A percentile compares a stretch with the other conserved stretches of the same genome.
Conservation (phyloP, 2,888 invertebrate species). For the Actias luna region DNA sequence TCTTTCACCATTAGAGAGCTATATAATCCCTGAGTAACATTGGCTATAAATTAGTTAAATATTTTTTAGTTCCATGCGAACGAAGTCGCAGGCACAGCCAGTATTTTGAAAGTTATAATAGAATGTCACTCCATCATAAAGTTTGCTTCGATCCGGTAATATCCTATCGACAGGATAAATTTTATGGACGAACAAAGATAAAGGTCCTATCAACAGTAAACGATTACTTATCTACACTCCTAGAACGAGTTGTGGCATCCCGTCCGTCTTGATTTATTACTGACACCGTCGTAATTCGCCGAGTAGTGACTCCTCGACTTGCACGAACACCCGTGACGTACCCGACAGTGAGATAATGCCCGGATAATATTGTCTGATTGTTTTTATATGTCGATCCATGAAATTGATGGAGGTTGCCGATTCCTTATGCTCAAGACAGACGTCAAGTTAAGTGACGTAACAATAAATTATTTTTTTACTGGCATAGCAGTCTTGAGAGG, state of each 20-base stretch:
- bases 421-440: background rate
- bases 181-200: background rate
- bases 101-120: too few species aligned
- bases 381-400: background rate
- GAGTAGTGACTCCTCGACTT: conserved; percentile 36
- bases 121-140: background rate
- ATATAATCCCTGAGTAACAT: too few species aligned
- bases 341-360: background rate
- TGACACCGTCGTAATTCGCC: conserved; percentile 26
- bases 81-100: too few species aligned
- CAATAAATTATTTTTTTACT: background rate
- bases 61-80: too few species aligned
- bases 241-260: conserved; percentile 36
- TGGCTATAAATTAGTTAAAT: too few species aligned
- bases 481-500: background rate
- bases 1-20: too few species aligned
- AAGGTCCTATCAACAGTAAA: background rate
- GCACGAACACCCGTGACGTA: conserved; percentile 27
- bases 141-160: too few species aligned
- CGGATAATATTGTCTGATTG: background rate
- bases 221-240: conserved; percentile 30
- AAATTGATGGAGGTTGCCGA: conserved; percentile 5
- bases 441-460: background rate
- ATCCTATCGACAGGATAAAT: background rate
- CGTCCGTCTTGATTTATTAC: conserved; percentile 39